Evolutionary conservation across 2,797 vertebrate species (phyloP).

Genomic region (Artibeus lituratus): DNA sequence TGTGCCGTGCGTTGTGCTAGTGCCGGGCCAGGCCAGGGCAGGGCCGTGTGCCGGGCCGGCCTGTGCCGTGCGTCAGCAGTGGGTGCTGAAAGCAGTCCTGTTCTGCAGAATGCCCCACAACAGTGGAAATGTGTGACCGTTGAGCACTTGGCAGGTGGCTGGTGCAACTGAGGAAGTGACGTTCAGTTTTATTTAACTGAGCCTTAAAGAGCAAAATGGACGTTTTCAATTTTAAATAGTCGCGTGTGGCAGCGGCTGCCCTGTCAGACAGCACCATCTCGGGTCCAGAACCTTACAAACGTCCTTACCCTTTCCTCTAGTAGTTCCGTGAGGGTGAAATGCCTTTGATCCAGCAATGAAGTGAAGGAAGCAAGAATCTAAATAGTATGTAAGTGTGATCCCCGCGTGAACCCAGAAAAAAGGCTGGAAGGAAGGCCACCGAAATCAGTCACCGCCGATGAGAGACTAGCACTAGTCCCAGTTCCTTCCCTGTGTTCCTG

Average conservation of each 20-base stretch:
- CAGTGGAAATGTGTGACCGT: accelerated
- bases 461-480: too few relatives aligned
- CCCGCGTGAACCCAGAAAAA: background rate
- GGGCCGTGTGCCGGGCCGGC: too few relatives aligned
- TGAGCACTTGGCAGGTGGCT: background rate
- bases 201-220: background rate
- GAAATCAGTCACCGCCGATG: accelerated
- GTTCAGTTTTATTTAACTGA: background rate
- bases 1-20: accelerated
- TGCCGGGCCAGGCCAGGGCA: too few relatives aligned
- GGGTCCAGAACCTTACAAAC: background rate
- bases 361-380: background rate
- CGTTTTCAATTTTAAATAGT: background rate
- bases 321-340: background rate
- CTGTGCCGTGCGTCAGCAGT: accelerated
- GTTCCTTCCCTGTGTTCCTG: background rate
- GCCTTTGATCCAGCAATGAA: background rate
- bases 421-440: background rate
- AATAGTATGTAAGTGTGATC: background rate
- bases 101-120: background rate
- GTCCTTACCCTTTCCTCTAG: background rate
- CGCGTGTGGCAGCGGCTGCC: accelerated
- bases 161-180: background rate
- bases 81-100: background rate
- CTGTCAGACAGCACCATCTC: accelerated